These are phyloP conservation scores for Phrixothrix hirtus DNA, from an alignment of 2,888 invertebrate genomes.

Conservation along the genomic window DNA sequence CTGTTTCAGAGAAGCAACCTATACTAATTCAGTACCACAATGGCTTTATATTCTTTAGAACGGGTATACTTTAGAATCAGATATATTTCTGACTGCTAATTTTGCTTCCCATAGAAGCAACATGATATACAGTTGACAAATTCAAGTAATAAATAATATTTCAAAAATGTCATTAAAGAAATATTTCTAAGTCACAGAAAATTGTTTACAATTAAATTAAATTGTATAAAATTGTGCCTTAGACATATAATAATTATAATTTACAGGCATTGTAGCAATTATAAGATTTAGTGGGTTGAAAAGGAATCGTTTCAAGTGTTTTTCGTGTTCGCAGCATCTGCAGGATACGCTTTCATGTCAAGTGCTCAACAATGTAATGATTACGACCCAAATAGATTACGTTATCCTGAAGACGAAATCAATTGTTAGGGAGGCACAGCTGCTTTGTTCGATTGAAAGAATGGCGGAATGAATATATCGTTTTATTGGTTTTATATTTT, in stretches of 20 bases:
- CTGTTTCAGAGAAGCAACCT: no score
- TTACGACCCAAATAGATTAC: slow-evolving; percentile 27
- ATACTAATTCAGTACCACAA: no score
- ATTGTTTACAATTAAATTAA: slow-evolving; percentile 2
- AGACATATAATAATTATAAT: slow-evolving; percentile 44
- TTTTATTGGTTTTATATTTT: slow-evolving; percentile 23
- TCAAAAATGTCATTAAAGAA: no score
- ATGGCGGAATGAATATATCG: slow-evolving; percentile 22
- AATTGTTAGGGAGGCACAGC: slow-evolving; percentile 30
- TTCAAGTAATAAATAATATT: no score
- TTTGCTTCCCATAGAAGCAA: no score
- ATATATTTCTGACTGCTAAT: no score
- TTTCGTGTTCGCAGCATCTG: slow-evolving; percentile 25
- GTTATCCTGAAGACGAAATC: slow-evolving; percentile 26
- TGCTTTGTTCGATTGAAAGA: slow-evolving; percentile 28
- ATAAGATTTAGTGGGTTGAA: slow-evolving; percentile 41
- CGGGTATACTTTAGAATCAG: no score
- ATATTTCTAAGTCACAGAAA: no score
- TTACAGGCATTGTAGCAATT: slow-evolving; percentile 43
- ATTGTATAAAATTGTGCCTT: slow-evolving; percentile 17
- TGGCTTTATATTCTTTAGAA: no score
- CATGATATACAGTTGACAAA: no score
- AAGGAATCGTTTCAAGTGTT: slow-evolving; percentile 38
- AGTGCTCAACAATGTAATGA: slow-evolving; percentile 32
- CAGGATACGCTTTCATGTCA: slow-evolving; percentile 18